Evolutionary conservation across 2,113 vertebrate species (phyloP).

Genomic region (Myxocyprinus asiaticus): DNA sequence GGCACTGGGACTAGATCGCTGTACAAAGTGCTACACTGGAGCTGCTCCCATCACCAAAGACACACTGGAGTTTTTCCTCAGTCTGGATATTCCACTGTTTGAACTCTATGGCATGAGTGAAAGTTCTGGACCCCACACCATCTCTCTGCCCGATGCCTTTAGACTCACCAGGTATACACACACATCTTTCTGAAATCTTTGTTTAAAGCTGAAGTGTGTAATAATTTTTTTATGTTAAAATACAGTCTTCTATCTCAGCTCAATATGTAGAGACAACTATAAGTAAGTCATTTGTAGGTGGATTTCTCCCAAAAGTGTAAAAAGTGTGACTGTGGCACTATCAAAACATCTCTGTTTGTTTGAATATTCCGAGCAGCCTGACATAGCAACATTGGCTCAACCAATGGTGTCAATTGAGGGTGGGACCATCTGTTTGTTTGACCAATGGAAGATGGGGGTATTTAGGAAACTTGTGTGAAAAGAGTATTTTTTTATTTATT

Average conservation of each 20-base stretch:
- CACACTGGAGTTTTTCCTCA: slow-evolving; percentile 90
- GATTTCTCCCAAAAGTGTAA: background rate
- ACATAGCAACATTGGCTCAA: too few relatives aligned
- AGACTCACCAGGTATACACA: slow-evolving; percentile 79
- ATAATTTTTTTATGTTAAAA: too few relatives aligned
- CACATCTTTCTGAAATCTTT: background rate
- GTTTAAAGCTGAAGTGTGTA: background rate
- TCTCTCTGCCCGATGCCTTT: slow-evolving; percentile 67
- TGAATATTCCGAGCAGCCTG: too few relatives aligned
- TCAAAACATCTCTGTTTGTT: too few relatives aligned
- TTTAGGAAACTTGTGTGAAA: too few relatives aligned
- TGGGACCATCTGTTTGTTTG: too few relatives aligned
- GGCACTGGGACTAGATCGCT: slow-evolving; percentile 86
- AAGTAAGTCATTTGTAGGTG: too few relatives aligned
- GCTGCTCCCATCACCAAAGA: slow-evolving; percentile 87
- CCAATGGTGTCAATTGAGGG: too few relatives aligned
- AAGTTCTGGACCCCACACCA: slow-evolving; percentile 84
- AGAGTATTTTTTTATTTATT: too few relatives aligned
- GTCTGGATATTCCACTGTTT: slow-evolving; percentile 84
- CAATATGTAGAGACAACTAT: too few relatives aligned
- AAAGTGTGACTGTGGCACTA: background rate
- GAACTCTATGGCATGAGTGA: slow-evolving; percentile 95
- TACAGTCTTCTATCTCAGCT: too few relatives aligned
- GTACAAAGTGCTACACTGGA: slow-evolving; percentile 81
- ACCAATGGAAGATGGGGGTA: too few relatives aligned